Base-by-base conservation (phyloP, 2,888 invertebrate genomes). In the Silvanus unidentatus region DNA sequence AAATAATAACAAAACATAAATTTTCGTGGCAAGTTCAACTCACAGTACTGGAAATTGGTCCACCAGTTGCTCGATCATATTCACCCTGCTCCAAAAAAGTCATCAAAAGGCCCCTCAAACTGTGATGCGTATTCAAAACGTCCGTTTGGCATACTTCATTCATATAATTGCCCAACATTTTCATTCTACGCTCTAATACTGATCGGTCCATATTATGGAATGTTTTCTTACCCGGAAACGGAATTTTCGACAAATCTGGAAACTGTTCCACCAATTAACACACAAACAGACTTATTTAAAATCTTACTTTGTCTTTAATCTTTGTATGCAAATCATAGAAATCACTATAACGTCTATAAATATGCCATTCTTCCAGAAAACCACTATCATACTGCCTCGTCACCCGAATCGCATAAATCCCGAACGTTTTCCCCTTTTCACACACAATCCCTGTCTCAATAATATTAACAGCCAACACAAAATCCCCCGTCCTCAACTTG, bases 141-240 rank as follows among this genome's bases (percentile, higher is more conserved):
- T 76, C 73, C 6, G 78, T 76, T 50, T 78, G 78, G 39, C 85
- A 78, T 41, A 93, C 66, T 42, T 80, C 81, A 61, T 82, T 79
- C 54, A 96, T 74, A 72, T 94, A 96, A 48, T 77, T 79, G 63
- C 94, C 91, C 30, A 94, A 64, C 78, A 85, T 81, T 34, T 79
- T 74, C 77, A 90, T 91, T 12, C 96, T 77, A 59, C 82, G 85
- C 67, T 96, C 95, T 43, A 96, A 72, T 15, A 96, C 86, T 1
- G 80, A 73, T 8, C 88, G 74, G 45, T 92, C 92, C 68, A 92
- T 89, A 65, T 95, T 96, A 64, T 94, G 92, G 69, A 96, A 91
- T 38, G 94, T 87, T 67, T 93, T 93, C 72, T 96, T 97, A 0
- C 86, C 90, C 0, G 96, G 96, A 64, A 95, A 91, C 15, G 84